These are phyloP conservation scores for Athalia rosae DNA, from an alignment of 2,888 invertebrate genomes.

Conservation along the genomic window DNA sequence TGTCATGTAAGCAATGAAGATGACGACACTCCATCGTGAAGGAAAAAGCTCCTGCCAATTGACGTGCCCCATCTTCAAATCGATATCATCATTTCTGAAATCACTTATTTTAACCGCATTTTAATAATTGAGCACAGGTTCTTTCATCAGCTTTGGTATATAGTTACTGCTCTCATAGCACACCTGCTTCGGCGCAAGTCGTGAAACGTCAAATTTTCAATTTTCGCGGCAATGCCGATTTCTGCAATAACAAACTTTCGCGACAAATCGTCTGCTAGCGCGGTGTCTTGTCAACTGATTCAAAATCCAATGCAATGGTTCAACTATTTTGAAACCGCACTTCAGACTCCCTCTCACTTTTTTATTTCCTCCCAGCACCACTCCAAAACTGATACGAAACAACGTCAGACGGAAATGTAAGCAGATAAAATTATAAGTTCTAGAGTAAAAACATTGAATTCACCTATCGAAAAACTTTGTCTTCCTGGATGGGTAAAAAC, in stretches of 20 bases:
- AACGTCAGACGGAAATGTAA: no score
- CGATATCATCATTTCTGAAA: neutral
- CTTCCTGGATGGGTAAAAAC: no score
- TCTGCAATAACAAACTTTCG: no score
- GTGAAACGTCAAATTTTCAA: conserved; percentile 22
- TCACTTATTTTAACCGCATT: conserved; percentile 15
- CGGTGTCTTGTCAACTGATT: neutral
- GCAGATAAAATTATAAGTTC: no score
- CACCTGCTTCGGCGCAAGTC: neutral
- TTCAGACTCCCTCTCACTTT: neutral
- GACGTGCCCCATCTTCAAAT: conserved; percentile 64
- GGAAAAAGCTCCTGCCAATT: conserved; percentile 86
- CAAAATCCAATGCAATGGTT: neutral
- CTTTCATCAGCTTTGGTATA: no score
- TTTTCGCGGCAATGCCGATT: neutral
- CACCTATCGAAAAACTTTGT: no score
- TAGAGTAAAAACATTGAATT: no score
- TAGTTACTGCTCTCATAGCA: neutral
- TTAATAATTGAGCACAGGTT: neutral
- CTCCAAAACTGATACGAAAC: no score
- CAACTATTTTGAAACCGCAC: neutral
- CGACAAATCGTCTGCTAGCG: conserved; percentile 15
- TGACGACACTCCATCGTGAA: conserved; percentile 84
- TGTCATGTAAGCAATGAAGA: conserved; percentile 90
- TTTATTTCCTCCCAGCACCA: no score